phyloP scores from a whole-genome alignment of 2,797 vertebrate species.

The Mormyrops attenuatus region DNA sequence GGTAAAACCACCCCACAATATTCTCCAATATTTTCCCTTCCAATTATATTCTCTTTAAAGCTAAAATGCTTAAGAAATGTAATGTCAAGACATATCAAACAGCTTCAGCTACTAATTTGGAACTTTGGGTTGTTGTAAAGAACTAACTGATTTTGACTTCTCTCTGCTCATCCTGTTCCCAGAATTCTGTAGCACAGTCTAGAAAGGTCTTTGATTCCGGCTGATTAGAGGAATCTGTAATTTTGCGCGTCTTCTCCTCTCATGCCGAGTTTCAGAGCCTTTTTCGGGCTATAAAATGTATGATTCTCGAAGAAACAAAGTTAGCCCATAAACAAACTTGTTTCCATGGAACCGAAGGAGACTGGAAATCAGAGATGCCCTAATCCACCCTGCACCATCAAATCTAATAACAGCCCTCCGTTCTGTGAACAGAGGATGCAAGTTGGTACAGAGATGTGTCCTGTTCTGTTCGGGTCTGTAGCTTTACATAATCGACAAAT shows the following conservation, averaged over 20 bases:
- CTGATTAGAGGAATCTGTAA: conserved; percentile 33
- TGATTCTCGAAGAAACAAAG: background rate
- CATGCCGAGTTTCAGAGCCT: background rate
- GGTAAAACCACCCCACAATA: background rate
- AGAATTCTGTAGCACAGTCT: conserved; percentile 14
- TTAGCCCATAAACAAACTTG: background rate
- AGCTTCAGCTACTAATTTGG: background rate
- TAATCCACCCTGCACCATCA: background rate
- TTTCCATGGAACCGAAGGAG: background rate
- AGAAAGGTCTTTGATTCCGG: conserved; percentile 18
- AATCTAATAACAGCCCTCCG: background rate
- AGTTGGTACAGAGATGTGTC: background rate
- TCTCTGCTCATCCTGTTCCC: background rate
- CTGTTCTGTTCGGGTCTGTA: background rate
- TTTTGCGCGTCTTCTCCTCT: conserved; percentile 17
- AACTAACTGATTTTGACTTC: background rate
- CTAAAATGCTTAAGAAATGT: background rate
- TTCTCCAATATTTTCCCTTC: background rate
- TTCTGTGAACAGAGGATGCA: conserved; percentile 5
- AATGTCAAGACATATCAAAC: background rate
- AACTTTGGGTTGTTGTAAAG: background rate
- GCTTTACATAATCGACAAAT: background rate
- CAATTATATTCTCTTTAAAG: background rate
- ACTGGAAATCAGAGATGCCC: background rate
- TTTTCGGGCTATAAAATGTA: background rate